A percentile compares a stretch with the other conserved stretches of the same genome.
Conservation (phyloP, 2,113 vertebrate genomes). For the Tychaedon coryphoeus region DNA sequence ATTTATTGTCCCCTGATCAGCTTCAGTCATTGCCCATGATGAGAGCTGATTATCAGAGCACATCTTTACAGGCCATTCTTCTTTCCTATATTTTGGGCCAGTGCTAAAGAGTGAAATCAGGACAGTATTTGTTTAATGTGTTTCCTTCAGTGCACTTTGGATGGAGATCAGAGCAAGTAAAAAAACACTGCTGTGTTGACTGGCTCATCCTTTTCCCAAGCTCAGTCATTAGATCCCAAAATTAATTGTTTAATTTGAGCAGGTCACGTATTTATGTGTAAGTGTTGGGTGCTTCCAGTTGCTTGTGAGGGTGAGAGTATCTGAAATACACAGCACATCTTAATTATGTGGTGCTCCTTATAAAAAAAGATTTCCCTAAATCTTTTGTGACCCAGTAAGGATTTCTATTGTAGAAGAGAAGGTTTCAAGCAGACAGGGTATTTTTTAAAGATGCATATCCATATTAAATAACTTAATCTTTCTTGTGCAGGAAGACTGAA, state of each 20-base stretch:
- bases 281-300: not conserved
- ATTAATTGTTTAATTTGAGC: not conserved
- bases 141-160: slow-evolving; percentile 13
- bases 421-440: slow-evolving; percentile 15
- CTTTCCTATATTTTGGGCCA: not conserved
- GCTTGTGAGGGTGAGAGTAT: not conserved
- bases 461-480: slow-evolving; percentile 58
- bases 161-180: not conserved
- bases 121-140: not conserved
- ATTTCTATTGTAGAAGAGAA: slow-evolving; percentile 20
- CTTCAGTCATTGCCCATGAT: not conserved
- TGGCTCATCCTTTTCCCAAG: not conserved
- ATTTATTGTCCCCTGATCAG: not conserved
- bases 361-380: slow-evolving; percentile 13
- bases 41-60: slow-evolving; percentile 20
- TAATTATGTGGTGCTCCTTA: slow-evolving; percentile 21
- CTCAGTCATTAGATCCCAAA: not conserved
- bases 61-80: not conserved
- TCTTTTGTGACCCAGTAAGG: not conserved
- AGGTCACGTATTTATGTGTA: not conserved
- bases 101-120: not conserved
- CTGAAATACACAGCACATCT: not conserved
- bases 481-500: slow-evolving; percentile 34
- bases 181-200: not conserved
- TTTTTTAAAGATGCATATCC: slow-evolving; percentile 25